A percentile compares a stretch with the other conserved stretches of the same genome.
phyloP scores from a whole-genome alignment of 2,113 vertebrate species.

The Paratilapia polleni region DNA sequence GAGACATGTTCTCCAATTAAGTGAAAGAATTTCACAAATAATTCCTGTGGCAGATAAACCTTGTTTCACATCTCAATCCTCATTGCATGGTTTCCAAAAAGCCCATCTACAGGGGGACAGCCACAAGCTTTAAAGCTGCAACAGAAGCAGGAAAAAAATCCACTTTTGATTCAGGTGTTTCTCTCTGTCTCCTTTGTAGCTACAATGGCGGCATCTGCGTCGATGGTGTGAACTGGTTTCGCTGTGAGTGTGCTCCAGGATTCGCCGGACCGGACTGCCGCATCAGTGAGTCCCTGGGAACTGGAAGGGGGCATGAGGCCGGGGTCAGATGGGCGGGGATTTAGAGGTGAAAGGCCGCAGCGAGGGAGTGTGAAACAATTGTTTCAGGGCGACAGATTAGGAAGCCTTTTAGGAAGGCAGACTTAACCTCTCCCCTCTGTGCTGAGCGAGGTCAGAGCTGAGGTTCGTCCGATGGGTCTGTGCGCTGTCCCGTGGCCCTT shows the following conservation, averaged over 20 bases:
- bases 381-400: conserved; percentile 48
- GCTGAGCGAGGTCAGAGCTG: conserved; percentile 58
- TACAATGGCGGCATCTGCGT: conserved; percentile 95
- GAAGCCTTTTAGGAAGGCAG: conserved; percentile 64
- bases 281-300: conserved; percentile 90
- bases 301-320: conserved; percentile 1
- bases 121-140: too few relatives aligned
- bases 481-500: conserved; percentile 54
- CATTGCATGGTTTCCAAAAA: too few relatives aligned
- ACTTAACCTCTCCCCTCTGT: conserved; percentile 46
- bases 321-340: conserved; percentile 35
- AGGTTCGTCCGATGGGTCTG: conserved; percentile 39
- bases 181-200: conserved; percentile 73
- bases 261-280: conserved; percentile 96
- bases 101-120: too few relatives aligned
- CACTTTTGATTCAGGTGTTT: background rate
- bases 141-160: background rate
- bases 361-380: conserved; percentile 38
- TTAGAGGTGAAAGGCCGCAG: conserved; percentile 53
- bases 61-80: too few relatives aligned
- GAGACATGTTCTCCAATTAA: too few relatives aligned
- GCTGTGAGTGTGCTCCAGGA: conserved; percentile 91
- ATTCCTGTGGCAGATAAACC: too few relatives aligned
- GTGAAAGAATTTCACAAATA: too few relatives aligned
- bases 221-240: conserved; percentile 96